phyloP scores from a whole-genome alignment of 2,113 vertebrate genomes.

The Oreamnos americanus region DNA sequence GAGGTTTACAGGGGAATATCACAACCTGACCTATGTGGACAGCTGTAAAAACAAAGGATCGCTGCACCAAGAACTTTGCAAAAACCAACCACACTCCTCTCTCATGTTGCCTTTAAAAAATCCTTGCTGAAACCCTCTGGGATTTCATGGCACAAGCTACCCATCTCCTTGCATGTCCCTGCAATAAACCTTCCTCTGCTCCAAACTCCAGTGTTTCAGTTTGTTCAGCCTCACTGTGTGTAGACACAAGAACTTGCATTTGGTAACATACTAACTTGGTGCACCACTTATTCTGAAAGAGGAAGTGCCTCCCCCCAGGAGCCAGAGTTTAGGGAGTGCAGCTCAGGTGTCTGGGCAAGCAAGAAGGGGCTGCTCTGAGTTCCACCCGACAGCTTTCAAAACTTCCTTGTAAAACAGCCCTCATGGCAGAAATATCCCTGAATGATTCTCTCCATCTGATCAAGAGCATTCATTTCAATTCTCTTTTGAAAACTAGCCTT shows the following conservation, averaged over 20 bases:
- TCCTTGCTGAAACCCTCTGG: background rate
- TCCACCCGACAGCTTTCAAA: background rate
- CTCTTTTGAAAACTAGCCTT: background rate
- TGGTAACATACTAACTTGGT: rapidly evolving
- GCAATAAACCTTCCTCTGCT: background rate
- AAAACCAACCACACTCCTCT: background rate
- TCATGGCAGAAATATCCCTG: rapidly evolving
- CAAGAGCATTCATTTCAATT: background rate
- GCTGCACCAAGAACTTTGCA: background rate
- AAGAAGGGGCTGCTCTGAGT: background rate
- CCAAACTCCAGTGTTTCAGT: background rate
- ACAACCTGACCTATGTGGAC: background rate
- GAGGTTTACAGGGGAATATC: background rate
- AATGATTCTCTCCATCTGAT: rapidly evolving
- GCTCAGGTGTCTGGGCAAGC: background rate
- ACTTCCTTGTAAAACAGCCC: background rate
- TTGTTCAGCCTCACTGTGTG: background rate
- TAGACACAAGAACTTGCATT: background rate
- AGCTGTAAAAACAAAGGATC: background rate
- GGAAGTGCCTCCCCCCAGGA: background rate
- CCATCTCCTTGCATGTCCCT: background rate
- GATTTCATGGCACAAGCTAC: background rate
- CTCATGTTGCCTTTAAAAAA: background rate
- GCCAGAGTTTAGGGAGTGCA: rapidly evolving
- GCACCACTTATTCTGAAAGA: background rate